Base-by-base conservation (phyloP, 2,888 invertebrate species). In the Pandemis corylana region DNA sequence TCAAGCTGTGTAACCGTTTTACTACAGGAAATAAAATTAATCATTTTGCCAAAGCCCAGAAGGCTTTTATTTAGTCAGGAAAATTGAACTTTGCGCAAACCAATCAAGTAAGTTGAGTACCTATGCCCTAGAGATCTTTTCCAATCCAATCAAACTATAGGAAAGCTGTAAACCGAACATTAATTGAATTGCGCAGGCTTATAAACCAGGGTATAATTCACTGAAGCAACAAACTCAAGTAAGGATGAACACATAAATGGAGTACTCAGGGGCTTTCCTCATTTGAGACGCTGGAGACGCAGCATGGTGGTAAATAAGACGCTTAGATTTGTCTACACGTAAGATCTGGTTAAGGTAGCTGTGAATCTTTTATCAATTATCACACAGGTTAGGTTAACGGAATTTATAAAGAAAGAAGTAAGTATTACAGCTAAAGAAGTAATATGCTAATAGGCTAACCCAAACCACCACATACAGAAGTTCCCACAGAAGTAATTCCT, bases 61-160 rank as follows among this genome's bases (percentile, higher is more conserved):
- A 59, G 6, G 59, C 28, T 10, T 56, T 59, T 59, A 59, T 28
- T 56, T 2, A 15, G 28, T 12, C 20, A 12, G 5, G 59, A 20
- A 59, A 59, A 28, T 59, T 28, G 28, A 28, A 59, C 28, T 59
- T 59, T 28, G 12, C 59, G 12, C 28, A 59, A 59, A 28, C 28
- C 42, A 62, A 62, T 41, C 13, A 62, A 41, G 42, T 41, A 7
- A 41, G 15, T 53, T 53, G 15, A 41, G 41, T 13, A 36, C n/a
- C 28, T 59, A 28, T 59, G 15, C 67, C 67, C 66, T 67, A 51
- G 41, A n/a, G 66, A 53, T 15, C 13, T 5, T 49, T 9, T 28
- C 41, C 42, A n/a, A 62, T 62, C 10, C 13, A 67, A 67, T 41
- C 51, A 67, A 28, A 53, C 7, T 67, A 67, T 51, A 51, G 36